Conservation (phyloP, 2,797 vertebrate genomes). For the Channallabes apus region DNA sequence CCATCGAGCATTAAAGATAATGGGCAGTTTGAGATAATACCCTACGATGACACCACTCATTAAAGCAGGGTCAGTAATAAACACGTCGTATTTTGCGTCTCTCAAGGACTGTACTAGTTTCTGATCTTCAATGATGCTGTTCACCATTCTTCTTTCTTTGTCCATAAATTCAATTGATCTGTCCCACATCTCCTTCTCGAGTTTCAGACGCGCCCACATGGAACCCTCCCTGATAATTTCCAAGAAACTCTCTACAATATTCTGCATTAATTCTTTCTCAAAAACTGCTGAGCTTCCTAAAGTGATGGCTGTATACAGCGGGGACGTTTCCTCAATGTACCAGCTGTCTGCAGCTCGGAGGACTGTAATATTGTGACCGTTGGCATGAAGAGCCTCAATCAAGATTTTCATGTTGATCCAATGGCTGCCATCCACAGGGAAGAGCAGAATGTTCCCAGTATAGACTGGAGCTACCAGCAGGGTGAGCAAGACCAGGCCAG, state of each 20-base stretch:
- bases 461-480: slow-evolving; percentile 30
- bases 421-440: slow-evolving; percentile 59
- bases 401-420: slow-evolving; percentile 62
- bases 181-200: slow-evolving; percentile 46
- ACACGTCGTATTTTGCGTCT: slow-evolving; percentile 52
- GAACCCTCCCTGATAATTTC: slow-evolving; percentile 37
- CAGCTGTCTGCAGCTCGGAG: slow-evolving; percentile 49
- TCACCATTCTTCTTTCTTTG: slow-evolving; percentile 30
- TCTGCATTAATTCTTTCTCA: slow-evolving; percentile 15
- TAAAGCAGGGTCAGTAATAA: slow-evolving; percentile 48
- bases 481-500: slow-evolving; percentile 11
- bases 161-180: slow-evolving; percentile 20
- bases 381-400: slow-evolving; percentile 50
- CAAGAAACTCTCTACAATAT: slow-evolving; percentile 5
- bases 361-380: slow-evolving; percentile 57
- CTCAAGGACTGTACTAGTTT: slow-evolving; percentile 38
- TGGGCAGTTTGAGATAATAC: slow-evolving; percentile 46
- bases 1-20: slow-evolving; percentile 54
- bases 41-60: slow-evolving; percentile 41
- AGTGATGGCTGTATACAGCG: slow-evolving; percentile 47
- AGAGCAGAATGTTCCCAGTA: slow-evolving; percentile 54
- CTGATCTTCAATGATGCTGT: slow-evolving; percentile 44
- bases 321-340: slow-evolving; percentile 55
- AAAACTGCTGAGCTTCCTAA: slow-evolving; percentile 22
- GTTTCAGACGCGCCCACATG: slow-evolving; percentile 25